These are phyloP conservation scores for Heliconius congener DNA, from an alignment of 1,140 invertebrate species.

Conservation along the genomic window DNA sequence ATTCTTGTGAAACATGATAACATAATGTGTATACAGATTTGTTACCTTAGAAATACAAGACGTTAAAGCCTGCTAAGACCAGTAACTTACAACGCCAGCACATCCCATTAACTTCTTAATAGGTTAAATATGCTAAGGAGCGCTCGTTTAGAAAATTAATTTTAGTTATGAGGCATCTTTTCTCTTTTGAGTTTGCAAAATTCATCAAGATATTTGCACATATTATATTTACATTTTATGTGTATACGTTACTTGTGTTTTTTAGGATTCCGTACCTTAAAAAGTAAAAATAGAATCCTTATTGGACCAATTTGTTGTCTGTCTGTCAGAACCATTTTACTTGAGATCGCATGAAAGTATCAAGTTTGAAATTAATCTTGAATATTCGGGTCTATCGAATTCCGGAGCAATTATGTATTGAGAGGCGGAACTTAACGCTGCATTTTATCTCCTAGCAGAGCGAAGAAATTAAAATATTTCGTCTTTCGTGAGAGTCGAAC, in stretches of 20 bases:
- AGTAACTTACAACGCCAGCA: constrained; percentile 47
- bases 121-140: constrained; percentile 69
- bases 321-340: no score
- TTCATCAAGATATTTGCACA: constrained; percentile 13
- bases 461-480: no score
- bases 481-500: no score
- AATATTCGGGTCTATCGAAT: no score
- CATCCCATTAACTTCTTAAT: constrained; percentile 68
- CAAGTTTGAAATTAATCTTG: no score
- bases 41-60: constrained; percentile 54
- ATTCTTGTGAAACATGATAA: background rate
- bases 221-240: background rate
- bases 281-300: no score
- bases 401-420: no score
- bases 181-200: constrained; percentile 8
- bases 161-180: constrained; percentile 17
- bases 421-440: no score
- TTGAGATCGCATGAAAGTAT: no score
- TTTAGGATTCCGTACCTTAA: no score
- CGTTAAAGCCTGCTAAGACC: constrained; percentile 49
- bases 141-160: constrained; percentile 36
- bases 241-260: background rate
- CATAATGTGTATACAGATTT: constrained; percentile 35
- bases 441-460: no score
- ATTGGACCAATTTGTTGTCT: no score